Evolutionary conservation across 2,888 invertebrate species (phyloP), one percentile per base, ranked within the genome.

Genomic region (Thecocarcelia acutangulata): DNA sequence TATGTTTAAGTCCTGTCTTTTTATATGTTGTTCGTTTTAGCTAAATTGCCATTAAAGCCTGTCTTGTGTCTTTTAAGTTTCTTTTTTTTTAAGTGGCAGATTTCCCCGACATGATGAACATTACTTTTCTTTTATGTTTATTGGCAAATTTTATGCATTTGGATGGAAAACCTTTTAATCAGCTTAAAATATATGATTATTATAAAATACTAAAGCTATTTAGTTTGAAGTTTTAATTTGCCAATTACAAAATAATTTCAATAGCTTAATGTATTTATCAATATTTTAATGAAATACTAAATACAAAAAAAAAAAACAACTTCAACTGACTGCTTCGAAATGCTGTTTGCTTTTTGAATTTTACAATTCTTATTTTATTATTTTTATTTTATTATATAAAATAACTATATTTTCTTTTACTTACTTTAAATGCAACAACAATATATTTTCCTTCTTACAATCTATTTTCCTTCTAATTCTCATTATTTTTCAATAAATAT

Each of bases 121-220:
- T 6, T n/a, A n/a, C n/a, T 24, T 37, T 50, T 37, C 5, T 50
- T 40, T 15, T 52, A 13, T 66, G 48, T 15, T 61, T 19, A 42
- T 17, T 54, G 24, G n/a, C 0, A 9, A 6, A 66, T 17, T 66
- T 66, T 66, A 66, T 54, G 52, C 13, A 15, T 52, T 54, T 68
- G 42, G 17, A 9, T 19, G 33, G 37, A 58, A 46, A 58, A 69
- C 28, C 21, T 33, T 21, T 17, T 73, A 73, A 73, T 52, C 63
- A 73, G 72, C 42, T 63, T 73, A 73, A 2, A 17, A 73, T 63
- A 63, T 63, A 73, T 54, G 54, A 54, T 21, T 11, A 19, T 44
- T 17, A 61, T 63, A 54, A 73, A 73, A 63, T 28, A 24, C 24
- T 12, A 42, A 66, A 5, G 24, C 42, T n/a, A 15, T 5, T 40